Evolutionary conservation across 64 coral and sea anemone genomes (phyloP).

Genomic region (Montipora sp.): DNA sequence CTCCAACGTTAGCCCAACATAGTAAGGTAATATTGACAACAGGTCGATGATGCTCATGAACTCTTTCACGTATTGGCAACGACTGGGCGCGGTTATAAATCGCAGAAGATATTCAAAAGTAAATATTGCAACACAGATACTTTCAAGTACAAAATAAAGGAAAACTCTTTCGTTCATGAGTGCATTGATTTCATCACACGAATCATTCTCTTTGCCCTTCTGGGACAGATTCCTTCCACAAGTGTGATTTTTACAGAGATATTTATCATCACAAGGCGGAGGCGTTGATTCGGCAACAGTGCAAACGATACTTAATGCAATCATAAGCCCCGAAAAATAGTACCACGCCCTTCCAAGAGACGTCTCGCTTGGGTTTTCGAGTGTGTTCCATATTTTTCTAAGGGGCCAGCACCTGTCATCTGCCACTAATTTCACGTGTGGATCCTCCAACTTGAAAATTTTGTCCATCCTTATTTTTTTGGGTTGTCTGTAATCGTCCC

Average conservation of each 20-base stretch:
- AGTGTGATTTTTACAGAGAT: constrained; percentile 69
- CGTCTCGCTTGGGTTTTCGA: constrained; percentile 79
- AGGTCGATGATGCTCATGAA: constrained; percentile 89
- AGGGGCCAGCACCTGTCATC: constrained; percentile 20
- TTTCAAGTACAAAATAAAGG: constrained; percentile 74
- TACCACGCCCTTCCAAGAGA: constrained; percentile 64
- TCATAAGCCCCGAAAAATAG: constrained; percentile 85
- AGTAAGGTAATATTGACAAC: constrained; percentile 84
- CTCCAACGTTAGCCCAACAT: constrained; percentile 65
- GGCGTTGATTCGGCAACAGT: constrained; percentile 85
- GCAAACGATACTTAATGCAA: constrained; percentile 88
- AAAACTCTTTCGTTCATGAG: constrained; percentile 37
- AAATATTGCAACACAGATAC: constrained; percentile 75
- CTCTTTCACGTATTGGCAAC: constrained; percentile 66
- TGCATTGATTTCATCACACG: constrained; percentile 56
- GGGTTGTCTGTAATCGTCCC: constrained; percentile 90
- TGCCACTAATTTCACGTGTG: background rate
- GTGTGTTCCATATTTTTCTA: constrained; percentile 79
- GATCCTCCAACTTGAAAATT: constrained; percentile 80
- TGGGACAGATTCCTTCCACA: constrained; percentile 48
- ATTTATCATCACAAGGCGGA: constrained; percentile 71
- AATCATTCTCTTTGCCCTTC: background rate
- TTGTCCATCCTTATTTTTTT: constrained; percentile 78
- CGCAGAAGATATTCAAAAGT: constrained; percentile 77
- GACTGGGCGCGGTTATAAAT: constrained; percentile 71